Base-by-base conservation (phyloP, 2,797 vertebrate species). In the Premnoplex brunnescens region DNA sequence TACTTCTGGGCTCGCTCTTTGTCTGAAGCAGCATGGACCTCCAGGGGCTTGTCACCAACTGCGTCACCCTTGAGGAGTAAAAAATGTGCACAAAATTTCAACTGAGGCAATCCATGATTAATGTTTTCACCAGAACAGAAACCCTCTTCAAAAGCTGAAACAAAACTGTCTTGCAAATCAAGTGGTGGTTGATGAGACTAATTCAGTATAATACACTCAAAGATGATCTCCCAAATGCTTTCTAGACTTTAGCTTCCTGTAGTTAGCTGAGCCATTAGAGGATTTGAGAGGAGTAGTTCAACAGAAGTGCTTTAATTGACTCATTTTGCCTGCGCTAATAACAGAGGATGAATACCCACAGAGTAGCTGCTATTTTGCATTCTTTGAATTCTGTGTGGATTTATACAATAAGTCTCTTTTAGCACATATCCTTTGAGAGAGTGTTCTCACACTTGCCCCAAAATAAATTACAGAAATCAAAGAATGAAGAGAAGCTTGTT, bases 1-100 rank as follows among this genome's bases (percentile, higher is more conserved):
- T 98, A 97, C 90, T 98, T 98, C 91, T 71, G 74, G 18, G 36
- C 32, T 91, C 2, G 69, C 82, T 97, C 97, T 97, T 97, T 97
- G 91, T 93, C 95, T 95, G 95, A 88, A 91, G 75, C 32, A 10
- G 85, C 62, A 37, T 77, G 91, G 64, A 85, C 54, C 87, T 96
- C 93, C 86, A 91, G n/a, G n/a, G 91, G 60, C 66, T 97, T 97
- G 49, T 96, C 92, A 90, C 62, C 78, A 46, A 91, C 92, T 71
- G 66, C 54, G 54, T 95, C 91, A 87, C 28, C 77, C 97, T 97
- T 87, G 36, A 83, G 24, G 32, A 87, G 30, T 11, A 27, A 67
- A 95, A 93, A 94, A 88, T 22, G 78, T 3, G 51, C 20, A 89
- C 3, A 82, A 27, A 27, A 28, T 36, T 93, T 93, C 77, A 77